phyloP scores from a whole-genome alignment of 2,113 vertebrate genomes.

The Neopipo cinnamomea region DNA sequence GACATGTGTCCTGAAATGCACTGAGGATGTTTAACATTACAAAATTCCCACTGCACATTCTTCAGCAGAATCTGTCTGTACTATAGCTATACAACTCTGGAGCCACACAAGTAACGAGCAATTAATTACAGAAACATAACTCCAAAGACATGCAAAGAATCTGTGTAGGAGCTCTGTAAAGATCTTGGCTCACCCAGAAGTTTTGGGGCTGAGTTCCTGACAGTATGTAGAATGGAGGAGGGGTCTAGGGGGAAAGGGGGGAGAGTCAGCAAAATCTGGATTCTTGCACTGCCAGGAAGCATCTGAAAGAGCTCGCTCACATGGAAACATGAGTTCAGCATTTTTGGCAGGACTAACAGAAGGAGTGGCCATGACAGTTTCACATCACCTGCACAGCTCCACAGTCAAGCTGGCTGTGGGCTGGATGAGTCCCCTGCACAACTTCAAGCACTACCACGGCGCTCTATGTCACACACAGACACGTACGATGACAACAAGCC shows the following conservation, averaged over 20 bases:
- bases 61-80: background rate
- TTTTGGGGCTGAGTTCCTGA: background rate
- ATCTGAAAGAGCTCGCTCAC: background rate
- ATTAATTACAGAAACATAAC: slow-evolving; percentile 39
- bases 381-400: background rate
- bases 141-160: slow-evolving; percentile 25
- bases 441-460: background rate
- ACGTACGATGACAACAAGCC: fast-evolving
- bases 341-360: background rate
- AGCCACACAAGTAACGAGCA: background rate
- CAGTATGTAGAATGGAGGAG: background rate
- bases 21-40: slow-evolving; percentile 1
- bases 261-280: background rate
- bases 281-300: background rate
- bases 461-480: fast-evolving
- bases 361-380: background rate
- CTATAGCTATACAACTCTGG: background rate
- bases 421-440: background rate
- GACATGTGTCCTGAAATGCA: slow-evolving; percentile 31
- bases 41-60: slow-evolving; percentile 15
- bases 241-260: fast-evolving
- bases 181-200: slow-evolving; percentile 1
- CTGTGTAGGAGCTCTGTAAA: slow-evolving; percentile 24
- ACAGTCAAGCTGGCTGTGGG: background rate
- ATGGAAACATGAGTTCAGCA: background rate